A percentile compares a stretch with the other conserved stretches of the same genome.
Evolutionary conservation across 2,113 vertebrate species (phyloP).

Genomic region (Leptosomus discolor): DNA sequence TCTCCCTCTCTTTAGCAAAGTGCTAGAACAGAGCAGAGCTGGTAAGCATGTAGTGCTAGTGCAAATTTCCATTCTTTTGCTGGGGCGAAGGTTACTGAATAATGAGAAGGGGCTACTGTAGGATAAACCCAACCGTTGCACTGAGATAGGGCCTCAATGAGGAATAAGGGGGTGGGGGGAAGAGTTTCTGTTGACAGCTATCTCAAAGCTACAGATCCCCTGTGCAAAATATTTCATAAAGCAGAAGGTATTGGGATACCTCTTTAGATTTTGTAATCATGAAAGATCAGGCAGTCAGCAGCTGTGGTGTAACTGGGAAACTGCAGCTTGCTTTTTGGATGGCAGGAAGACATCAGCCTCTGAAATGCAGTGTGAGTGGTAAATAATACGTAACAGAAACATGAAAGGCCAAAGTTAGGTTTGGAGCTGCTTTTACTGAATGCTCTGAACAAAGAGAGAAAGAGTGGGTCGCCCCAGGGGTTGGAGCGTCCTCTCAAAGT

Average conservation of each 20-base stretch:
- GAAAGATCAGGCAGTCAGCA: neutral
- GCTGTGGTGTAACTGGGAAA: neutral
- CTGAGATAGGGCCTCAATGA: neutral
- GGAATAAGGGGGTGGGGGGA: neutral
- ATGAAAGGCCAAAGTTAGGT: neutral
- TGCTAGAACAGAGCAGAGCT: neutral
- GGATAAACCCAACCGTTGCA: neutral
- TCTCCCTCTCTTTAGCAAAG: neutral
- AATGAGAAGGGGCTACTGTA: neutral
- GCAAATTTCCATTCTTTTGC: neutral
- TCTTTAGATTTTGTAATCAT: neutral
- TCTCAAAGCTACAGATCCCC: neutral
- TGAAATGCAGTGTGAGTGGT: neutral
- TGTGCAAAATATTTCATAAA: neutral
- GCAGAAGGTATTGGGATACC: neutral
- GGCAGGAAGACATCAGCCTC: too few species aligned
- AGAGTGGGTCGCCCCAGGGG: neutral
- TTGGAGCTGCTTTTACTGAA: neutral
- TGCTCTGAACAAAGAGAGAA: neutral
- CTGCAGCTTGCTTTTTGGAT: neutral
- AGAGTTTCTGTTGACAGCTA: neutral
- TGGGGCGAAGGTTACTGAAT: neutral
- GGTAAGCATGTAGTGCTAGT: neutral
- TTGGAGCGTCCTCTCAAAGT: accelerated
- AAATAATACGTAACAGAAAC: neutral